Base-by-base conservation (phyloP, 1,140 invertebrate species). In the Diachasmimorpha longicaudata region DNA sequence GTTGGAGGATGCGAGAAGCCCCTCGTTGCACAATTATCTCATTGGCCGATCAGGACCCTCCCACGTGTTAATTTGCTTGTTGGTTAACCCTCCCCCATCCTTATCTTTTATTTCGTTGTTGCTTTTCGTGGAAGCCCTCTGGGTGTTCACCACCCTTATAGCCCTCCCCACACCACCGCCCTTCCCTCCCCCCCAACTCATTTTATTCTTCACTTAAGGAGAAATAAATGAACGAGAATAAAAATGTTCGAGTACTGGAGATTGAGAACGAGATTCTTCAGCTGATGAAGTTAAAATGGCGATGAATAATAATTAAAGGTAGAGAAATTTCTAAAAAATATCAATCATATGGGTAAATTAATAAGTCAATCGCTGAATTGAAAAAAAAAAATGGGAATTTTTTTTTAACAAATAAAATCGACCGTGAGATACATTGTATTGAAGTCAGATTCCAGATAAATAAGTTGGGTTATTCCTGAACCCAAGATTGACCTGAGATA, bases 51-150 rank as follows among this genome's bases (percentile, higher is more conserved):
- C 85, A 68, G 79, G 81, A 82, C 82, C 84, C 84, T 85, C 85
- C 84, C 83, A 85, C 86, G 87, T 88, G 87, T 88, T 89, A 89
- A 88, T 89, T 89, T 88, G 87, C 87, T 88, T 89, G 86, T 88
- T 89, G 87, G 87, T 89, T 88, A 85, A 85, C 81, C 82, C 84
- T 76, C 75, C 42, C 78, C 74, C 46, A 76, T 70, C 74, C 58
- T 74, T 74, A 72, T 75, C 42, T 72, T 76, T 76, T 72, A 74
- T 78, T 74, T 78, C 74, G 37, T 78, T 75, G 70, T 72, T 78
- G 31, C 72, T 76, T 76, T 78, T 78, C 74, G 74, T 78, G 72
- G 74, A 76, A 76, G 72, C 72, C 77, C 72, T 76, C 48, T 73
- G 74, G 74, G 73, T 68, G 58, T 69, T 76, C 74, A 63, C 36